A percentile compares a stretch with the other conserved stretches of the same genome.
phyloP scores from a whole-genome alignment of 2,888 invertebrate species.

The Drosophila yooni region DNA sequence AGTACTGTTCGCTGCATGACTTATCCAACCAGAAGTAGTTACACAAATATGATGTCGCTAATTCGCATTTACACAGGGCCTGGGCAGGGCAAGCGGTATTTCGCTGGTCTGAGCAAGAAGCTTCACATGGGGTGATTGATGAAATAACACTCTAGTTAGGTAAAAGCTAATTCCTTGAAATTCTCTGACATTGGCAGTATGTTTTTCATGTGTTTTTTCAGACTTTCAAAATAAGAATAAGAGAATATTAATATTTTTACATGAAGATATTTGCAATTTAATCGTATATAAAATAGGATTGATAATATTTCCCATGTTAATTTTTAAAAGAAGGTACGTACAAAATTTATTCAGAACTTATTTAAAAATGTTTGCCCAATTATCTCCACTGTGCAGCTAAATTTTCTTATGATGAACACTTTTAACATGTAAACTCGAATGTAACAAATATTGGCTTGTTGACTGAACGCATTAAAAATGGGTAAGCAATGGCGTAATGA shows the following conservation, averaged over 20 bases:
- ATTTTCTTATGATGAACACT: not conserved
- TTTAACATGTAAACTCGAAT: not conserved
- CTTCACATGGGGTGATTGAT: not conserved
- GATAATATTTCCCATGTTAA: not conserved
- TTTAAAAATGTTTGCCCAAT: not conserved
- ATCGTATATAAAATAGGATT: not conserved
- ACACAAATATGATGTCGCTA: not conserved
- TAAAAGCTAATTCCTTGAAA: not conserved
- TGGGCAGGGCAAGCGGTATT: not conserved
- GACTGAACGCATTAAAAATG: not conserved
- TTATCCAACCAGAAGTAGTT: conserved; percentile 2
- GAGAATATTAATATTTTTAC: not conserved
- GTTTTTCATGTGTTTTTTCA: not conserved
- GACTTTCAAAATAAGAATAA: not conserved
- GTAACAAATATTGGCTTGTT: not conserved
- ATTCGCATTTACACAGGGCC: not conserved
- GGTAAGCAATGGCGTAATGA: not conserved
- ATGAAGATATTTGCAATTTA: not conserved
- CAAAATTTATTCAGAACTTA: not conserved
- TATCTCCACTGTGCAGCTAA: not conserved
- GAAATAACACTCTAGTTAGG: conserved; percentile 2
- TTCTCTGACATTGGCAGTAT: not conserved
- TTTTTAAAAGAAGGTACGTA: too few relatives aligned
- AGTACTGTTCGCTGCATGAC: conserved; percentile 7
- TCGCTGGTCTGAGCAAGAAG: not conserved